Evolutionary conservation across 2,797 vertebrate species (phyloP).

Genomic region (Zenarchopterus dispar): DNA sequence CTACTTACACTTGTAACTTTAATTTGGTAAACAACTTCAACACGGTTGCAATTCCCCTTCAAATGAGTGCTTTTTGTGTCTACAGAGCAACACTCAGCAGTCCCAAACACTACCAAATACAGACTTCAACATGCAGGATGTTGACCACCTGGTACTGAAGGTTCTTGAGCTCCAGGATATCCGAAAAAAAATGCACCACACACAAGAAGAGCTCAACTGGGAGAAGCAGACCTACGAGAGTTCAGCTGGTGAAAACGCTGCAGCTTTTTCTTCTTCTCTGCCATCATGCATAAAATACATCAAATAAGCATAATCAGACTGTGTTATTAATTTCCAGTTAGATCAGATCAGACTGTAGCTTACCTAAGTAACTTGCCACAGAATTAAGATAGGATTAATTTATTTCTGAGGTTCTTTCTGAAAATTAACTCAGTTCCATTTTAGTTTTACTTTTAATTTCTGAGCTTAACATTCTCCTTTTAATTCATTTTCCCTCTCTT

Average conservation of each 20-base stretch:
- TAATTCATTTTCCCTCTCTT: no score
- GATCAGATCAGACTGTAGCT: no score
- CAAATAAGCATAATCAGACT: background rate
- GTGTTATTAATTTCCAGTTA: no score
- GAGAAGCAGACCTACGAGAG: conserved; percentile 78
- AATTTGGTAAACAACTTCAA: no score
- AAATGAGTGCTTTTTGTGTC: conserved; percentile 2
- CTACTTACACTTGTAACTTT: no score
- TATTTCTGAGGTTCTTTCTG: no score
- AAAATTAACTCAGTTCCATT: no score
- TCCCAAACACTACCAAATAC: background rate
- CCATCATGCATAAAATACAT: background rate
- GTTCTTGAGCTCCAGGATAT: conserved; percentile 75
- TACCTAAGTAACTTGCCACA: no score
- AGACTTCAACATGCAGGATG: conserved; percentile 52
- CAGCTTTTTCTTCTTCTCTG: background rate
- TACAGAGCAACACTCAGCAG: conserved; percentile 19
- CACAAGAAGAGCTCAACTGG: conserved; percentile 83
- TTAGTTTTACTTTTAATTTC: no score
- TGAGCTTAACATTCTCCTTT: no score
- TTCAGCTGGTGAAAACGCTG: conserved; percentile 63
- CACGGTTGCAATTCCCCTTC: no score
- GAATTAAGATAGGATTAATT: no score
- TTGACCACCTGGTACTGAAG: conserved; percentile 72
- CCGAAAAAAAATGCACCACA: conserved; percentile 76